Evolutionary conservation across 2,888 invertebrate species (phyloP).

Genomic region (Lacanobia wlatinum): DNA sequence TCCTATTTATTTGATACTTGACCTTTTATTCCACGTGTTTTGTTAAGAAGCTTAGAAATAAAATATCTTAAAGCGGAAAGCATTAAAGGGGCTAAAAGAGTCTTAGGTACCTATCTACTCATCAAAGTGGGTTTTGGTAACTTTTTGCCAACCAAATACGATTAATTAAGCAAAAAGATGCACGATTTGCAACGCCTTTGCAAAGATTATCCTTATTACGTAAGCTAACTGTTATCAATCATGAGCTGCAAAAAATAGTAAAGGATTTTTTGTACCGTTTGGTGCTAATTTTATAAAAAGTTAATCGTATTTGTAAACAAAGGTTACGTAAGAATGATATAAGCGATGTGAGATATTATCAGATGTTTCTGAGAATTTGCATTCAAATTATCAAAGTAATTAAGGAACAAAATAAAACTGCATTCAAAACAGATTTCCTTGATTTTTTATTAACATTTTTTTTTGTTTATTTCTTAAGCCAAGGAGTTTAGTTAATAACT

Average conservation of each 20-base stretch:
- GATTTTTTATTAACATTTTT: background rate
- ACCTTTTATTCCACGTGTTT: background rate
- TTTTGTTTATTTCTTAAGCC: background rate
- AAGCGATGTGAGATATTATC: slow-evolving; percentile 25
- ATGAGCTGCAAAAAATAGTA: slow-evolving; percentile 7
- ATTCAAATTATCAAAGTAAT: slow-evolving; percentile 9
- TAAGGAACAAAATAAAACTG: background rate
- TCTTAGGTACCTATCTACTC: slow-evolving; percentile 1
- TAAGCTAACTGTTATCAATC: slow-evolving; percentile 33
- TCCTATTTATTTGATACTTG: slow-evolving; percentile 8
- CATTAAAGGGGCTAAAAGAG: background rate
- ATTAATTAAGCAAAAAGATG: slow-evolving; percentile 27
- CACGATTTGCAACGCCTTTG: slow-evolving; percentile 18
- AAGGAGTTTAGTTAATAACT: background rate
- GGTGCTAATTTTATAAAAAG: background rate
- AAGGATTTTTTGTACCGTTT: slow-evolving; percentile 11
- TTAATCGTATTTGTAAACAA: slow-evolving; percentile 33
- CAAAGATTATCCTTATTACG: slow-evolving; percentile 42
- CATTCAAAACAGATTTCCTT: background rate
- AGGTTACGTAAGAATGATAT: slow-evolving; percentile 41
- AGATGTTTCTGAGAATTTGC: slow-evolving; percentile 23
- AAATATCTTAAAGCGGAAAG: background rate
- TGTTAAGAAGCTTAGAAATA: background rate
- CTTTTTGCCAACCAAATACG: slow-evolving; percentile 20
- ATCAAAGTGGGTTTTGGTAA: background rate